A percentile compares a stretch with the other conserved stretches of the same genome.
Evolutionary conservation across 2,113 vertebrate genomes (phyloP).

Genomic region (Triplophysa siluroides): DNA sequence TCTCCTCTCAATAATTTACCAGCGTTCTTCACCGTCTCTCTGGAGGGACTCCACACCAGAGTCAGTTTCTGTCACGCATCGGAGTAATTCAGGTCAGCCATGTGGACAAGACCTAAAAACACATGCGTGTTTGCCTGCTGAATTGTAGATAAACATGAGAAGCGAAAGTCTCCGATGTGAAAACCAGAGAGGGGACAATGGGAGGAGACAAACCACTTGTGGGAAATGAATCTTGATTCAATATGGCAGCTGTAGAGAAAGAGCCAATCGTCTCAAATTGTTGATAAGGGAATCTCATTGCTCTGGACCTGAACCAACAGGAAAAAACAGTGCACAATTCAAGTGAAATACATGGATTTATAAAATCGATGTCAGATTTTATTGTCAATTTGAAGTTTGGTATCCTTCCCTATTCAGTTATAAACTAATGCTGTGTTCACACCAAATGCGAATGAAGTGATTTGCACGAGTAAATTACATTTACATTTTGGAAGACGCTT

Average conservation of each 20-base stretch:
- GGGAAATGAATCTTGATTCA: neutral
- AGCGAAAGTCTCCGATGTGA: neutral
- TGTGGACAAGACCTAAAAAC: conserved; percentile 57
- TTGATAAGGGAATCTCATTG: too few relatives aligned
- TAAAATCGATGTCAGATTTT: too few relatives aligned
- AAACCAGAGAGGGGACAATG: neutral
- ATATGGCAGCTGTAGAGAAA: neutral
- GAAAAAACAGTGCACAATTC: too few relatives aligned
- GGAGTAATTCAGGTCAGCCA: conserved; percentile 63
- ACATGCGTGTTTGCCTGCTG: neutral
- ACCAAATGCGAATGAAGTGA: too few relatives aligned
- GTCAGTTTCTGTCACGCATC: conserved; percentile 62
- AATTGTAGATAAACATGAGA: conserved; percentile 2
- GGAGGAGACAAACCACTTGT: neutral
- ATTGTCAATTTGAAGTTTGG: too few relatives aligned
- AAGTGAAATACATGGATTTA: too few relatives aligned
- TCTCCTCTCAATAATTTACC: conserved; percentile 62
- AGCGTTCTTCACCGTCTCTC: conserved; percentile 55
- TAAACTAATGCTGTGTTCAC: too few relatives aligned
- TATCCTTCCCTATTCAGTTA: too few relatives aligned
- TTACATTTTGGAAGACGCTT: too few relatives aligned
- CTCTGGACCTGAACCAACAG: too few relatives aligned
- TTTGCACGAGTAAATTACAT: too few relatives aligned
- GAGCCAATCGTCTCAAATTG: neutral
- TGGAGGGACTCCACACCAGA: conserved; percentile 59